Evolutionary conservation across 1,140 invertebrate species (phyloP), one percentile per base, ranked within the genome.

Genomic region (Achroia grisella): DNA sequence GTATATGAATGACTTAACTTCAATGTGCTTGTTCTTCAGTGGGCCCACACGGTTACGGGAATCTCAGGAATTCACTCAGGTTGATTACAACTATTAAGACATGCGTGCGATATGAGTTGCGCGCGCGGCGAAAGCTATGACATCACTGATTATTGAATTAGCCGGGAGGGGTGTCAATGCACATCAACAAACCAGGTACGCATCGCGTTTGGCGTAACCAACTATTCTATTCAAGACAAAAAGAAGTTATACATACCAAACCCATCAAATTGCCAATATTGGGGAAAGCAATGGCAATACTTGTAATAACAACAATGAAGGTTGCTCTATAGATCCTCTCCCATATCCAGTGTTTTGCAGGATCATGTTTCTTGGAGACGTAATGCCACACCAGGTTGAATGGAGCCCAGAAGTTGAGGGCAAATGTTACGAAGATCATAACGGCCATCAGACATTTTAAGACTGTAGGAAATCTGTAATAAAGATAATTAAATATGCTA

Each of bases 351-450:
- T 71, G 47, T 14, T 51, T 71, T 29, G 52, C 57, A 0, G 69
- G 47, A 8, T 71, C 51, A 14, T 83, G 74, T 44, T 56, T 70
- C 37, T 72, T 71, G 0, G 66, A 62, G 9, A 80, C 27, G 32
- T 83, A 83, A 44, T 70, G 55, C 79, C 79, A 83, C 0, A 78
- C 72, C 5, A 83, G 52, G 48, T 83, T 77, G 40, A 83, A 83
- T 0, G 79, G 79, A 0, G 73, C 76, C 79, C 79, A 83, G 48
- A 76, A 83, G 51, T 80, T 80, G 0, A 83, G 56, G 0, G 72
- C 79, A 10, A 80, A 80, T 0, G 79, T 83, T 5, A 83, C 62
- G 36, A 76, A 83, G 8, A 81, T 78, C 77, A 83, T 81, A 1
- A 78, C 13, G 0, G 67, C 76, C 67, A 83, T 83, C 0, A 81